Conservation (phyloP, 2,113 vertebrate species). For the Centropus bengalensis region DNA sequence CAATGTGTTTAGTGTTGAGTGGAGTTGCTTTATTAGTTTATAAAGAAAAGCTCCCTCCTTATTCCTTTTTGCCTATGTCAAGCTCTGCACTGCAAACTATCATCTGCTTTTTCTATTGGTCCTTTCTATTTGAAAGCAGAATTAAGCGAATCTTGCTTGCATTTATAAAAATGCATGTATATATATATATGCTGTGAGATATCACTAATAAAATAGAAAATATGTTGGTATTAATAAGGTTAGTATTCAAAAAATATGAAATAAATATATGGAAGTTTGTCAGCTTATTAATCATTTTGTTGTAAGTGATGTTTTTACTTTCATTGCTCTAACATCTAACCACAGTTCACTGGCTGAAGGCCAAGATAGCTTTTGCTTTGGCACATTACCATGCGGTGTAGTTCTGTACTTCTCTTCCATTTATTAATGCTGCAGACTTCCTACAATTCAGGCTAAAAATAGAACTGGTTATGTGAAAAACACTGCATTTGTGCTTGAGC, state of each 20-base stretch:
- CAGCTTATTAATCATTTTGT: constrained; percentile 75
- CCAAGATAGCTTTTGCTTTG: constrained; percentile 74
- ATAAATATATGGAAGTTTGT: constrained; percentile 68
- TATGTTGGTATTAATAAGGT: constrained; percentile 47
- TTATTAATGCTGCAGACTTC: constrained; percentile 86
- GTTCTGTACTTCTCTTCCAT: constrained; percentile 76
- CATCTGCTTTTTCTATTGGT: not conserved
- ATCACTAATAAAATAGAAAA: constrained; percentile 64
- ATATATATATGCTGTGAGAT: not conserved
- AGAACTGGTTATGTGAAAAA: constrained; percentile 86
- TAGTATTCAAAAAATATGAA: constrained; percentile 47
- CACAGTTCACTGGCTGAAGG: constrained; percentile 82
- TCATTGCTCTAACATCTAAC: constrained; percentile 73
- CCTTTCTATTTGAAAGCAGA: not conserved
- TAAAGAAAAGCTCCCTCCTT: not conserved
- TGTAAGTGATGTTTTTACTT: constrained; percentile 66
- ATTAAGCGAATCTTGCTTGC: not conserved
- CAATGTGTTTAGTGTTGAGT: not conserved
- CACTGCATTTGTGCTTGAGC: constrained; percentile 82
- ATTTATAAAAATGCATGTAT: not conserved
- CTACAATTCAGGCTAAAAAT: constrained; percentile 92
- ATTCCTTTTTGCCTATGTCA: not conserved
- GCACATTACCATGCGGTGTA: constrained; percentile 71
- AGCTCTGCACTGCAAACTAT: not conserved
- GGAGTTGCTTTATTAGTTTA: not conserved